Evolutionary conservation across 2,797 vertebrate species (phyloP), one percentile per base, ranked within the genome.

Genomic region (Podarcis lilfordi): DNA sequence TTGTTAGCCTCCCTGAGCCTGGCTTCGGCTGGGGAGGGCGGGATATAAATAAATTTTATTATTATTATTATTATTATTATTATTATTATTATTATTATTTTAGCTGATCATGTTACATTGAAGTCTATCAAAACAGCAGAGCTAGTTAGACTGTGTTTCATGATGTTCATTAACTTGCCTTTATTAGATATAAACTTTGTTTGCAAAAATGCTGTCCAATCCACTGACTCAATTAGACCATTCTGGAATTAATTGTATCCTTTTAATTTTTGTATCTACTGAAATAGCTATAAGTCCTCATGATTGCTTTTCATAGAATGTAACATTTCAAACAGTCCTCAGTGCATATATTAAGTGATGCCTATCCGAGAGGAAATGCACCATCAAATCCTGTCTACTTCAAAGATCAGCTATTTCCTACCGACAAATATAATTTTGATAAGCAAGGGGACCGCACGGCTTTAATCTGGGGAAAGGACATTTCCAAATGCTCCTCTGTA

Each of bases 191-290:
- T 92, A 92, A 37, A 64, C 45, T 27, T 76, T 32, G 40, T 69
- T 89, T 86, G 23, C 19, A 2, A 43, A 59, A 61, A 72, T 82
- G 75, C 4, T 84, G 7, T 0, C 1, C 71, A 80, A n/a, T 87
- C 17, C 89, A 75, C 29, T 69, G 40, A 8, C 78, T 92, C 92
- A n/a, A 78, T 92, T 86, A 55, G 72, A 2, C 78, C n/a, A 7
- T 88, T 90, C 88, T 91, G 84, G 78, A 90, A 35, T 80, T 64
- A 91, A 92, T 89, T 15, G 85, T 86, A 89, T 59, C 1, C 3
- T 4, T 37, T 69, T 78, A 29, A 80, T 3, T 35, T 93, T 92
- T 90, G 88, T 86, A 89, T 90, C 92, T 90, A 81, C 25, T n/a
- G 84, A 82, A 92, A 82, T 32, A 71, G 23, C 43, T 64, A 1